phyloP scores from a whole-genome alignment of 2,888 invertebrate genomes.

The Strigamia maritima region DNA sequence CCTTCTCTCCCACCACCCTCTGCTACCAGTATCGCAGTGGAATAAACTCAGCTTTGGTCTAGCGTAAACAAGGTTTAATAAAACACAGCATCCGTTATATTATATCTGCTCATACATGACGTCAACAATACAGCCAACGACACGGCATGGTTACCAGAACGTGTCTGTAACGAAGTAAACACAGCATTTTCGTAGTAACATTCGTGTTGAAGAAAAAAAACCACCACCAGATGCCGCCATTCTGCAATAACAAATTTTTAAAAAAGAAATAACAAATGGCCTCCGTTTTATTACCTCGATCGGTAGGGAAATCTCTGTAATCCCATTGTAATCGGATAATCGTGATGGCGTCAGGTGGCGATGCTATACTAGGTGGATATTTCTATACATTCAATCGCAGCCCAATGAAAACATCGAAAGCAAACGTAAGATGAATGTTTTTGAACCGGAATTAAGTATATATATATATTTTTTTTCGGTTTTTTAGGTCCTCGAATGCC shows the following conservation, averaged over 20 bases:
- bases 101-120: too few relatives aligned
- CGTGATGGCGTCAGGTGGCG: constrained; percentile 34
- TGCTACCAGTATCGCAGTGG: too few relatives aligned
- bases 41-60: too few relatives aligned
- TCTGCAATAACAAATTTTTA: neutral
- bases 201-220: too few relatives aligned
- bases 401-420: constrained; percentile 34
- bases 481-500: constrained; percentile 57
- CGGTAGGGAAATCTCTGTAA: neutral
- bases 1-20: too few relatives aligned
- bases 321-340: neutral
- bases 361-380: constrained; percentile 2
- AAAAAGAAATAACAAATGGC: neutral
- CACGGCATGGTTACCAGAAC: too few relatives aligned
- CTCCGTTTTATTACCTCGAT: neutral
- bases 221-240: neutral
- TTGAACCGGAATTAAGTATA: neutral
- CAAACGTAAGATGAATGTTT: neutral
- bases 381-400: constrained; percentile 38
- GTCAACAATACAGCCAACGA: too few relatives aligned
- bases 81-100: too few relatives aligned
- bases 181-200: too few relatives aligned
- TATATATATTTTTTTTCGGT: constrained; percentile 35
- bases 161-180: too few relatives aligned
- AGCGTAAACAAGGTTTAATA: too few relatives aligned